These are phyloP conservation scores for Potamilus streckersoni DNA, from an alignment of 1,140 invertebrate species.

Conservation along the genomic window DNA sequence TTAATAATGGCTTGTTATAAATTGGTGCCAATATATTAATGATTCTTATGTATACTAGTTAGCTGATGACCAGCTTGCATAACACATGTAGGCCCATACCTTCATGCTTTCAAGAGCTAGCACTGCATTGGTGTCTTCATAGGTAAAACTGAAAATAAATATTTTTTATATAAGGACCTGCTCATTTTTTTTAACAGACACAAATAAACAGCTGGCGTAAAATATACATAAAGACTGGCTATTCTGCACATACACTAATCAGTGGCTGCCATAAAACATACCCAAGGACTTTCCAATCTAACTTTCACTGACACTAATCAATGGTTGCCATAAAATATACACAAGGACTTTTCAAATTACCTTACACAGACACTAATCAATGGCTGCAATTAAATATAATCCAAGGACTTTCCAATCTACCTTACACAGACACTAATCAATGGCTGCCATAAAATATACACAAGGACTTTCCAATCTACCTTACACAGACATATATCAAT, in stretches of 20 bases:
- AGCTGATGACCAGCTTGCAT: too few species aligned
- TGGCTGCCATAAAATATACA: too few species aligned
- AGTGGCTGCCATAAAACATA: neutral
- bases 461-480: too few species aligned
- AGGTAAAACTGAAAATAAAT: constrained; percentile 61
- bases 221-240: neutral
- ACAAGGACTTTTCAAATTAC: neutral
- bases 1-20: too few species aligned
- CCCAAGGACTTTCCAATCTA: neutral
- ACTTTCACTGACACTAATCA: constrained; percentile 4
- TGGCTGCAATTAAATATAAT: neutral
- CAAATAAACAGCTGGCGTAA: too few species aligned
- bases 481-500: too few species aligned
- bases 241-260: neutral
- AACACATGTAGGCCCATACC: constrained; percentile 32
- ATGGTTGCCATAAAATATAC: too few species aligned
- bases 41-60: too few species aligned
- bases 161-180: neutral
- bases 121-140: constrained; percentile 60
- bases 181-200: neutral
- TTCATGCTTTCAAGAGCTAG: constrained; percentile 62
- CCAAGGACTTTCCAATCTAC: neutral
- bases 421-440: constrained; percentile 6
- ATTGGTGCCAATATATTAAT: too few species aligned
- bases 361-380: neutral